A percentile compares a stretch with the other conserved stretches of the same genome.
phyloP scores from a whole-genome alignment of 2,797 vertebrate genomes.

The Chaetodon trifasciatus region DNA sequence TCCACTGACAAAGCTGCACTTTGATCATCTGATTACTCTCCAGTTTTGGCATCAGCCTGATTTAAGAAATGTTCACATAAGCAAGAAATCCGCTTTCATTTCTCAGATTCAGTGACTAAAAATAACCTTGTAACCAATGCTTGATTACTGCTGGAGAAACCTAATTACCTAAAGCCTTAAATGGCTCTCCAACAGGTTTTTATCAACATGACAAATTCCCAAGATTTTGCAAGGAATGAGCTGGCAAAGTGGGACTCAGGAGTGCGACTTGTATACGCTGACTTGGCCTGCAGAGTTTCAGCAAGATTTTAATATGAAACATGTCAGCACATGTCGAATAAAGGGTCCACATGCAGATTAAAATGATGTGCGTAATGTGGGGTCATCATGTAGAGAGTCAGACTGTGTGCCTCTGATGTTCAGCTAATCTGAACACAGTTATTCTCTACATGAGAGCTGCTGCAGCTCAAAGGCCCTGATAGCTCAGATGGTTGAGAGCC shows the following conservation, averaged over 20 bases:
- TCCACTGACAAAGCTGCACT: background rate
- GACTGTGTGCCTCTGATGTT: background rate
- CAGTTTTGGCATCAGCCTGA: conserved; percentile 3
- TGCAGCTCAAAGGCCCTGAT: background rate
- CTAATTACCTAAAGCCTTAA: conserved; percentile 17
- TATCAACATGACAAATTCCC: background rate
- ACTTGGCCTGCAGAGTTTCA: conserved; percentile 9
- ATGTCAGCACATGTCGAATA: too few species aligned
- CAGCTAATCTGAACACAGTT: too few species aligned
- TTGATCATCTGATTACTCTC: conserved; percentile 20
- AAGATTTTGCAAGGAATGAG: background rate
- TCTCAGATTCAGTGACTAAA: conserved; percentile 40
- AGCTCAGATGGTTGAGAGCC: too few species aligned
- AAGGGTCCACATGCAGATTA: background rate
- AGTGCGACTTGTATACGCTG: background rate
- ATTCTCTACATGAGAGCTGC: background rate
- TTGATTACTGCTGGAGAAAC: conserved; percentile 17
- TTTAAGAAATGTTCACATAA: conserved; percentile 8
- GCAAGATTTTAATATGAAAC: background rate
- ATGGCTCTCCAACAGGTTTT: conserved; percentile 15
- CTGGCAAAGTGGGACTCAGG: background rate
- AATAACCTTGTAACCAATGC: conserved; percentile 20
- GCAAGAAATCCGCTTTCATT: conserved; percentile 25
- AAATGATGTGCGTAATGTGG: background rate
- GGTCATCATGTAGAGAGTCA: background rate